These are phyloP conservation scores for Caenorhabditis zanzibari DNA, from an alignment of 2,888 invertebrate species.

Conservation along the genomic window DNA sequence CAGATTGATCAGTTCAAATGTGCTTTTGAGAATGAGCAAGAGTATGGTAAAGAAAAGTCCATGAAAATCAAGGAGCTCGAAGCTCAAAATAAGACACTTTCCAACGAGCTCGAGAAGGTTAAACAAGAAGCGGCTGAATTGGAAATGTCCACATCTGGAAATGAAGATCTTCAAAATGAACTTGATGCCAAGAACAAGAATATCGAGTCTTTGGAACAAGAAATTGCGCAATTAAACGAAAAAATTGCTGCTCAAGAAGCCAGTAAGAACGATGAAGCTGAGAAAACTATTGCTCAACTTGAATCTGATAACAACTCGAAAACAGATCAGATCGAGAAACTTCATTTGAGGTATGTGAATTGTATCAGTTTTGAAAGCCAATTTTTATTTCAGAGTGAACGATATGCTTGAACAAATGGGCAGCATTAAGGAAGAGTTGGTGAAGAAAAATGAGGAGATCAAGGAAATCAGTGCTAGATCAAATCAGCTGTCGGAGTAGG, in stretches of 20 bases:
- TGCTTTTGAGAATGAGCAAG: constrained; percentile 59
- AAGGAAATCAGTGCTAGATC: constrained; percentile 74
- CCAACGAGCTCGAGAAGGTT: constrained; percentile 71
- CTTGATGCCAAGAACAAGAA: constrained; percentile 65
- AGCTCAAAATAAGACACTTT: constrained; percentile 76
- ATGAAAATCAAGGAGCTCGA: constrained; percentile 79
- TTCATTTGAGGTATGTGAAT: constrained; percentile 54
- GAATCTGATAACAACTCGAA: constrained; percentile 52
- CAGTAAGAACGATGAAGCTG: constrained; percentile 41
- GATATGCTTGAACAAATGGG: constrained; percentile 74
- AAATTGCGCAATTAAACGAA: constrained; percentile 43
- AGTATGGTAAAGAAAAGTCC: constrained; percentile 48
- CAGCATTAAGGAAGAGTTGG: constrained; percentile 71
- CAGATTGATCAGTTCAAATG: constrained; percentile 68
- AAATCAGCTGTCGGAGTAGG: constrained; percentile 69
- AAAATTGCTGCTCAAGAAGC: constrained; percentile 24
- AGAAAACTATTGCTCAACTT: constrained; percentile 52
- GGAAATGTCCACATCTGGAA: neutral
- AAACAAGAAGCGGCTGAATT: neutral
- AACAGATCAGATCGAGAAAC: constrained; percentile 67
- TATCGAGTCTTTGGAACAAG: constrained; percentile 55
- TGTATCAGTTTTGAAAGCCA: too few species aligned
- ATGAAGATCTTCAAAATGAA: constrained; percentile 53
- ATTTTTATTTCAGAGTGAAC: constrained; percentile 46
- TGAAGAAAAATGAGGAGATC: constrained; percentile 75